Evolutionary conservation across 2,888 invertebrate species (phyloP).

Genomic region (Chloroclysta siterata): DNA sequence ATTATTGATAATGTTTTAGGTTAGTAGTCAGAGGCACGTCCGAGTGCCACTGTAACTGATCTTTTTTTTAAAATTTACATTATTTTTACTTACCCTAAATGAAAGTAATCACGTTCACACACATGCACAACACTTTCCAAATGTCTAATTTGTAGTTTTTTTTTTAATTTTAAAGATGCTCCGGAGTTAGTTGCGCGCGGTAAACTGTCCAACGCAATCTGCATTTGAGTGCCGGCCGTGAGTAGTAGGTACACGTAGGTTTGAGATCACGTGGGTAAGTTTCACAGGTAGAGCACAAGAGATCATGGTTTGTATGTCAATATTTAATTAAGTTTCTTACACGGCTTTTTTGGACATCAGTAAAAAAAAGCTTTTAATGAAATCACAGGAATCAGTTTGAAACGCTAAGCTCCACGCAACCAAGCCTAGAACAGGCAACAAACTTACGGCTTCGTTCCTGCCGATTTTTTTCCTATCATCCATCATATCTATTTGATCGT

Average conservation of each 20-base stretch:
- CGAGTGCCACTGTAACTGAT: not conserved
- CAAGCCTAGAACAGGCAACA: too few species aligned
- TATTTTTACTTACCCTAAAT: not conserved
- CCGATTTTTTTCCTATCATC: too few species aligned
- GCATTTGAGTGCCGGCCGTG: conserved; percentile 17
- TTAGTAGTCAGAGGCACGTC: not conserved
- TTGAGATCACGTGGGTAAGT: conserved; percentile 16
- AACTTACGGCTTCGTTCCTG: too few species aligned
- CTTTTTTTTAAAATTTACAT: too few species aligned
- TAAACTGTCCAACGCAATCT: conserved; percentile 39
- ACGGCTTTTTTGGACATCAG: not conserved
- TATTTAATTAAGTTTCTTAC: not conserved
- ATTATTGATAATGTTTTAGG: too few species aligned
- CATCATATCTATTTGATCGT: too few species aligned
- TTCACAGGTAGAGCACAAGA: not conserved
- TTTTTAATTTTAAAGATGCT: conserved; percentile 29
- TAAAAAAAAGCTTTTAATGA: too few species aligned
- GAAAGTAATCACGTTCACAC: not conserved
- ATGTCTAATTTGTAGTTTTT: not conserved
- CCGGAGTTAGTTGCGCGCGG: conserved; percentile 34
- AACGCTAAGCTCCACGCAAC: too few species aligned
- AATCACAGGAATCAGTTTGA: too few species aligned
- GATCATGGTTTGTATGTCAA: not conserved
- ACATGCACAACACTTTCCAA: conserved; percentile 7
- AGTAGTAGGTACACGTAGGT: conserved; percentile 18